Conservation (phyloP, 2,113 vertebrate genomes). For the Gadus chalcogrammus region DNA sequence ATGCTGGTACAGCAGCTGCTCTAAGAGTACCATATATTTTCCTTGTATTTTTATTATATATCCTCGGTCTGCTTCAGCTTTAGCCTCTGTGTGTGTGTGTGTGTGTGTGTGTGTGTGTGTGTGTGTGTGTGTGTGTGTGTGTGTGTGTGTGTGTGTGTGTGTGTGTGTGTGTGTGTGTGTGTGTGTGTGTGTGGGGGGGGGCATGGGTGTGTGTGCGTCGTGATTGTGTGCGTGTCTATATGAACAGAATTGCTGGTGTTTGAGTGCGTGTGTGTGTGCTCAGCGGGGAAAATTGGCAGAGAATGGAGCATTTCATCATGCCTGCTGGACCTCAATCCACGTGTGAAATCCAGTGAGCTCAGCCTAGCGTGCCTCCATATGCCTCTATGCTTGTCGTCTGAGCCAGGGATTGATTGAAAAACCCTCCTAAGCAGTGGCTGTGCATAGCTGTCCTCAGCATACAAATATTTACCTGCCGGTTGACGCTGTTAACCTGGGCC, state of each 20-base stretch:
- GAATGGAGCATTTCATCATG: constrained; percentile 52
- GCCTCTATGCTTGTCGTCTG: constrained; percentile 14
- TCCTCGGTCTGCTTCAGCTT: no score
- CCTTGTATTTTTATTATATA: no score
- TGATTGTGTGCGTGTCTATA: neutral
- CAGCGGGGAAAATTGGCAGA: constrained; percentile 39
- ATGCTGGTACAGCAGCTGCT: no score
- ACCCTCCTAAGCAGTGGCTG: no score
- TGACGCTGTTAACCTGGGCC: no score
- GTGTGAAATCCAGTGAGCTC: constrained; percentile 59
- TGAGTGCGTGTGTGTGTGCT: constrained; percentile 22
- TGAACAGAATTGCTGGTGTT: constrained; percentile 18
- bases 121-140: neutral
- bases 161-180: neutral
- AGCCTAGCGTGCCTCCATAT: constrained; percentile 40
- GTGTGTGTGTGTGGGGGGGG: no score
- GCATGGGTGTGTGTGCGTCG: no score
- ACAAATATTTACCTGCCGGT: no score
- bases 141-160: neutral
- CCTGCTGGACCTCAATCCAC: constrained; percentile 55
- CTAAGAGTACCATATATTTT: no score
- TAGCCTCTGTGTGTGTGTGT: no score
- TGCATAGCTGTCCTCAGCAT: no score
- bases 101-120: neutral
- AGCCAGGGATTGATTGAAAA: no score